phyloP scores from a whole-genome alignment of 2,888 invertebrate genomes.

The Polietes domitor region DNA sequence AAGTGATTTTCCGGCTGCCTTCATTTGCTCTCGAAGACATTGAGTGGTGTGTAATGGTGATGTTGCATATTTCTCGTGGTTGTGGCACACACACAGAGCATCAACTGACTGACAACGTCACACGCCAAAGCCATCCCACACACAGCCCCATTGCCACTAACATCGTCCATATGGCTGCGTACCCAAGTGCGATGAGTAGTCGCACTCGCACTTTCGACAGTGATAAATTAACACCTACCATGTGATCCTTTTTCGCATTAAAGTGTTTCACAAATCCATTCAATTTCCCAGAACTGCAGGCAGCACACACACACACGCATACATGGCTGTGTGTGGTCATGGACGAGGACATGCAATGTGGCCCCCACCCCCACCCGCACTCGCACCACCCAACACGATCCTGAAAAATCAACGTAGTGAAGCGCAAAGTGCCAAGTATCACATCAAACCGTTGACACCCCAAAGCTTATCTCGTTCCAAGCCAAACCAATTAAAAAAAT shows the following conservation, averaged over 20 bases:
- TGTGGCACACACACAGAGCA: neutral
- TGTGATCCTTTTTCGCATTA: constrained; percentile 51
- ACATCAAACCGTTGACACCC: constrained; percentile 57
- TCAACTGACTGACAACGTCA: neutral
- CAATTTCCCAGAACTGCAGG: constrained; percentile 8
- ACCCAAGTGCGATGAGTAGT: constrained; percentile 20
- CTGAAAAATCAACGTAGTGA: constrained; percentile 33
- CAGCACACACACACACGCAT: neutral
- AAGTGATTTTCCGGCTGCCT: constrained; percentile 66
- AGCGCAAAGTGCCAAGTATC: constrained; percentile 55
- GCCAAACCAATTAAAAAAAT: constrained; percentile 60
- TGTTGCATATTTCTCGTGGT: constrained; percentile 35
- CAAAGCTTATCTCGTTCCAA: constrained; percentile 55
- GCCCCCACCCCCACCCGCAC: neutral
- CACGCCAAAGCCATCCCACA: constrained; percentile 32
- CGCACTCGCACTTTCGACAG: constrained; percentile 49
- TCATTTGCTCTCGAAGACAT: constrained; percentile 58
- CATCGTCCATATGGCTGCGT: constrained; percentile 29
- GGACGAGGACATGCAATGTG: constrained; percentile 18
- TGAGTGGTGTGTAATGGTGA: constrained; percentile 53
- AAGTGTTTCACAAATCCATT: constrained; percentile 53
- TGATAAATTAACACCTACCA: constrained; percentile 65
- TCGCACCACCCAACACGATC: neutral
- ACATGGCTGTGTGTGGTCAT: neutral
- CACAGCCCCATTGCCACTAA: constrained; percentile 36